Evolutionary conservation across 2,888 invertebrate species (phyloP), one percentile per base, ranked within the genome.

Genomic region (Hetaerina titia): DNA sequence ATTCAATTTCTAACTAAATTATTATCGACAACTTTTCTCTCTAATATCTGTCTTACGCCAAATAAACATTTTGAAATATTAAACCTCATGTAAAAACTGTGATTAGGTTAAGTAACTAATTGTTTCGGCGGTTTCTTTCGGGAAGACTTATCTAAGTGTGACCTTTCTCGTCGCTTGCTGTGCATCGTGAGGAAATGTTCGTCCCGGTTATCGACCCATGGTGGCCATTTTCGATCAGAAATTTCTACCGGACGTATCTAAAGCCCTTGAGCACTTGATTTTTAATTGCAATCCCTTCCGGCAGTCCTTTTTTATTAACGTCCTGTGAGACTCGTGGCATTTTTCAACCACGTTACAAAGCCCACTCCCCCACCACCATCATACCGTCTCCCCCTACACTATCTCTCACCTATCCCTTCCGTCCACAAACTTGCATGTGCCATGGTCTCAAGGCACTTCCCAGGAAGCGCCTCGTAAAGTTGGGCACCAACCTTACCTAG

Each of bases 201-300:
- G 19, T 25, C 9, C 25, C 25, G 81, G 81, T 31, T 81, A 81
- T 81, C 81, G 81, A 81, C 81, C 81, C 81, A n/a, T 15, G 31
- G 15, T 15, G 31, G 25, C 81, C 81, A 81, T 81, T 81, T 81
- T 81, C 81, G 31, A 81, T 81, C 81, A 31, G 13, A 81, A 9
- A 31, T 25, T 56, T 89, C n/a, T 2, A 58, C 56, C 89, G 89
- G n/a, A 58, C 89, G 89, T 57, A 22, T 22, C 89, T 57, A 15
- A 81, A 81, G 81, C 89, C 89, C 58, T 89, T n/a, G n/a, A 31
- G 56, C 92, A 69, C 19, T 45, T 90, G 17, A 90, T 64, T 64
- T 90, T 90, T 64, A 45, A 64, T 64, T 64, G 90, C 90, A 31
- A 63, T 74, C 56, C 64, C 92, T 92, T 92, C 92, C 92, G 56